These are phyloP conservation scores for Camponotus fellah DNA, from an alignment of 2,888 invertebrate species.

Conservation along the genomic window DNA sequence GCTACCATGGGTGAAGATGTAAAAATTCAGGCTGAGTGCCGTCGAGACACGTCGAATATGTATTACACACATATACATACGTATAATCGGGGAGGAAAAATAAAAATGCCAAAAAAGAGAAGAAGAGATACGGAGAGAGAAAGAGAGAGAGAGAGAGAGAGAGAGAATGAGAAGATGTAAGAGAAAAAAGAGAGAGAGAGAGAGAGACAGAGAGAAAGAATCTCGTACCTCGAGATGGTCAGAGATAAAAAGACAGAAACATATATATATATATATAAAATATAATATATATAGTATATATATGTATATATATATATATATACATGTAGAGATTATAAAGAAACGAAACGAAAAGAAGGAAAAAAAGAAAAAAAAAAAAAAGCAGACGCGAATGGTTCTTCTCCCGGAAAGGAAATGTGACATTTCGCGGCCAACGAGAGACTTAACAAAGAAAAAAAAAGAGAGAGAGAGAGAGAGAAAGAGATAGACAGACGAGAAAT, in stretches of 20 bases:
- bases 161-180: constrained; percentile 20
- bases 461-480: constrained; percentile 56
- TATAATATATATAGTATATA: not conserved
- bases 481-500: constrained; percentile 69
- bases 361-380: constrained; percentile 41
- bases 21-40: constrained; percentile 70
- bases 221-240: constrained; percentile 54
- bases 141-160: constrained; percentile 33
- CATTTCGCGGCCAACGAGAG: constrained; percentile 39
- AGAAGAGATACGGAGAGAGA: constrained; percentile 53
- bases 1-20: constrained; percentile 70
- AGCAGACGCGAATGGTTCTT: constrained; percentile 17
- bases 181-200: constrained; percentile 33
- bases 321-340: constrained; percentile 8
- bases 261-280: constrained; percentile 12
- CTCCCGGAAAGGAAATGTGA: constrained; percentile 14
- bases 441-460: constrained; percentile 31
- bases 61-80: constrained; percentile 59
- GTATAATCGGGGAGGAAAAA: constrained; percentile 58
- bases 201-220: constrained; percentile 26
- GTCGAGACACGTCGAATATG: constrained; percentile 60
- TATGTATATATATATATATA: not conserved
- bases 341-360: constrained; percentile 44
- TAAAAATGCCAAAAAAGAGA: constrained; percentile 40
- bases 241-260: not conserved